A percentile compares a stretch with the other conserved stretches of the same genome.
phyloP scores from a whole-genome alignment of 2,888 invertebrate genomes.

The Trilocha varians region DNA sequence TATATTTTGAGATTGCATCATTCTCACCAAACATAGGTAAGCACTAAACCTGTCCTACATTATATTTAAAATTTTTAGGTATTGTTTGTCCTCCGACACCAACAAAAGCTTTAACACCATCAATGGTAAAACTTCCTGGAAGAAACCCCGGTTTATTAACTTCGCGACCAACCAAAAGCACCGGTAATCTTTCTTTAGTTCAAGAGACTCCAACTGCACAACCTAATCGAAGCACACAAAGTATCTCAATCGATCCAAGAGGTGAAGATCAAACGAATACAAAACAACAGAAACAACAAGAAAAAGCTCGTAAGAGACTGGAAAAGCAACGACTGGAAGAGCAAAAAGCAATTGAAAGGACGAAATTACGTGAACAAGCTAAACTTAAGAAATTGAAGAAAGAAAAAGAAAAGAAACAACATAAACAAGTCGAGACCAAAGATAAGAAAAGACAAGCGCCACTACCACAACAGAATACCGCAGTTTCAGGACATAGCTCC shows the following conservation, averaged over 20 bases:
- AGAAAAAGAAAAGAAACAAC: constrained; percentile 25
- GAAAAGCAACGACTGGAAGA: constrained; percentile 37
- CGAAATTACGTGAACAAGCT: constrained; percentile 27
- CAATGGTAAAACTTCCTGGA: constrained; percentile 30
- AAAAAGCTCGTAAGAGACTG: constrained; percentile 37
- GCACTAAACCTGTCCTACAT: not conserved
- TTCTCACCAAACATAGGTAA: not conserved
- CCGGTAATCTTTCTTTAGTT: constrained; percentile 27
- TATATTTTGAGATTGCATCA: not conserved
- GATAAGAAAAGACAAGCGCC: constrained; percentile 19
- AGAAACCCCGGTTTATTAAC: constrained; percentile 12
- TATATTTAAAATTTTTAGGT: constrained; percentile 23
- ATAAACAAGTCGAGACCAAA: constrained; percentile 19
- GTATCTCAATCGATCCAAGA: constrained; percentile 32
- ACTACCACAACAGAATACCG: constrained; percentile 12
- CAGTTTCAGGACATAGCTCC: constrained; percentile 11
- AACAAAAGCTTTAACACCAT: constrained; percentile 30
- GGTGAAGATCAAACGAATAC: constrained; percentile 24
- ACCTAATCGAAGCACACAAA: constrained; percentile 31
- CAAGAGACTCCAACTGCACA: constrained; percentile 19
- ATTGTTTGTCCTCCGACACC: constrained; percentile 18
- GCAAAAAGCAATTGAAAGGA: constrained; percentile 33
- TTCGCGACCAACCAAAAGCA: constrained; percentile 36
- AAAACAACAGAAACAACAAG: constrained; percentile 23
- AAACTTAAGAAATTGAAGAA: constrained; percentile 34